phyloP scores from a whole-genome alignment of 1,140 invertebrate species.

The Arctopsyche grandis region DNA sequence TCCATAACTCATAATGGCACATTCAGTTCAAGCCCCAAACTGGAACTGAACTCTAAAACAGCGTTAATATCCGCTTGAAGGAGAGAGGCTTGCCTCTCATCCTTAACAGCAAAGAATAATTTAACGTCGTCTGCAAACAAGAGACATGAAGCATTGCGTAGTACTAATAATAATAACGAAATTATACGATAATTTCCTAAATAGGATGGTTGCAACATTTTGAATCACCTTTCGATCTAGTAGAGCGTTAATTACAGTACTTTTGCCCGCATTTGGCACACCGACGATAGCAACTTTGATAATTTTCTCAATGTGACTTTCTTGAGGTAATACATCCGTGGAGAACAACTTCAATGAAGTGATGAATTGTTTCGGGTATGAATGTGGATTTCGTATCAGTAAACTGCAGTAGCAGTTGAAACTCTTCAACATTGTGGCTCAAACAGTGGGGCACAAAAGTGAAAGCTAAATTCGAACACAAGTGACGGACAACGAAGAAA shows the following conservation, averaged over 20 bases:
- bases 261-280: slow-evolving; percentile 93
- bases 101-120: too few relatives aligned
- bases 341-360: not conserved
- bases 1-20: too few relatives aligned
- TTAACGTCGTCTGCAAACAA: not conserved
- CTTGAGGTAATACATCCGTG: not conserved
- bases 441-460: too few relatives aligned
- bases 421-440: not conserved
- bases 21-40: too few relatives aligned
- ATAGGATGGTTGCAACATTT: slow-evolving; percentile 8
- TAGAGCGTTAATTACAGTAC: slow-evolving; percentile 90
- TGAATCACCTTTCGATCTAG: slow-evolving; percentile 77
- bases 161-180: not conserved
- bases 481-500: too few relatives aligned
- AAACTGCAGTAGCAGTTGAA: not conserved
- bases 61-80: too few relatives aligned
- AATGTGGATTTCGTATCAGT: not conserved
- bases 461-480: too few relatives aligned
- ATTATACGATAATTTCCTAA: not conserved
- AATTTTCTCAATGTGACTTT: slow-evolving; percentile 63
- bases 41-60: too few relatives aligned
- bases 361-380: not conserved
- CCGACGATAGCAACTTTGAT: slow-evolving; percentile 90
- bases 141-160: not conserved
- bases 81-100: too few relatives aligned